Percentiles rank a stretch among this genome's conserved stretches.
Conservation (phyloP, 2,888 invertebrate genomes). For the Fragum whitleyi region DNA sequence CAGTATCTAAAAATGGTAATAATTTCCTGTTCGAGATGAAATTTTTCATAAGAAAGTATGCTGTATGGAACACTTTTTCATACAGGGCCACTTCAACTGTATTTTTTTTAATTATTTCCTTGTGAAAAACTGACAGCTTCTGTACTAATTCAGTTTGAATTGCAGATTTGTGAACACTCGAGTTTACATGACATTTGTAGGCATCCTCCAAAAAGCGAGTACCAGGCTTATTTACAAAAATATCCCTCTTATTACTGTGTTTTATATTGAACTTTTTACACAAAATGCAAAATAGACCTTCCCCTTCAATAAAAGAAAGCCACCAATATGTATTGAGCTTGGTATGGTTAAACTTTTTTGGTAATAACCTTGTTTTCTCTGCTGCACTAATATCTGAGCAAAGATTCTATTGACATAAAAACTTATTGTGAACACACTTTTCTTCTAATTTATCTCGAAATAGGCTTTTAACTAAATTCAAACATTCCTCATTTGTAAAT, state of each 20-base stretch:
- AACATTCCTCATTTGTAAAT: slow-evolving; percentile 18
- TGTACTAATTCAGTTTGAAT: slow-evolving; percentile 32
- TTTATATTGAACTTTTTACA: slow-evolving; percentile 37
- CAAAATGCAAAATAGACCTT: slow-evolving; percentile 37
- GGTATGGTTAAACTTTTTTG: slow-evolving; percentile 23
- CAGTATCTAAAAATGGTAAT: slow-evolving; percentile 25
- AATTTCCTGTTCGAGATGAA: slow-evolving; percentile 36
- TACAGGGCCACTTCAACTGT: slow-evolving; percentile 19
- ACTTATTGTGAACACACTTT: neutral
- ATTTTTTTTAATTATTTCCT: slow-evolving; percentile 25
- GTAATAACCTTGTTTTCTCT: neutral
- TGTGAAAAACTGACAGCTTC: slow-evolving; percentile 25
- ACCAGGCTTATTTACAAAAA: slow-evolving; percentile 31
- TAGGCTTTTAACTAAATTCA: neutral
- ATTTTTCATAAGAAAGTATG: slow-evolving; percentile 49
- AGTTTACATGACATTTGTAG: slow-evolving; percentile 5
- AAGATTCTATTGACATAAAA: neutral
- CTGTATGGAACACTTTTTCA: slow-evolving; percentile 26
- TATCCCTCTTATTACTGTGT: slow-evolving; percentile 31
- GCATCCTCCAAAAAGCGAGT: slow-evolving; percentile 25
- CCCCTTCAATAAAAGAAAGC: slow-evolving; percentile 33
- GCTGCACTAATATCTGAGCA: neutral
- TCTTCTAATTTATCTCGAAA: neutral
- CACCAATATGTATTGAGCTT: slow-evolving; percentile 25
- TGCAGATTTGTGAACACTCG: neutral